These are phyloP conservation scores for Zelostemma sp. DNA, from an alignment of 1,140 invertebrate genomes.

Conservation along the genomic window DNA sequence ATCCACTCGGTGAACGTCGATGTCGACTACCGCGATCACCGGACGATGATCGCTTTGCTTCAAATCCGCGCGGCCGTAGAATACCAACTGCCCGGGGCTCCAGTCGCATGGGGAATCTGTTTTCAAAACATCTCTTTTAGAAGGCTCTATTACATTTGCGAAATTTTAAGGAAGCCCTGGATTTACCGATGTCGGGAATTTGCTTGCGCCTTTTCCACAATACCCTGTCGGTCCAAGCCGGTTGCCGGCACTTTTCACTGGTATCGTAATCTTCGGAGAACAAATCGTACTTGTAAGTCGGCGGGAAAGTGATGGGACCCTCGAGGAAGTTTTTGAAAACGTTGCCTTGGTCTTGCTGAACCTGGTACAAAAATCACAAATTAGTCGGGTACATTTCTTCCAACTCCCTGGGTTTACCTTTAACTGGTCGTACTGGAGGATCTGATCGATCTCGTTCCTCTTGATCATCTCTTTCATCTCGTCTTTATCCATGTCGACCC, in stretches of 20 bases:
- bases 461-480: constrained; percentile 90
- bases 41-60: constrained; percentile 99
- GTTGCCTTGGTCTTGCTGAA: constrained; percentile 84
- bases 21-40: constrained; percentile 90
- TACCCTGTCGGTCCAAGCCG: constrained; percentile 98
- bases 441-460: constrained; percentile 81
- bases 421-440: constrained; percentile 93
- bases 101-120: constrained; percentile 73
- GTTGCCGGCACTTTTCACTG: constrained; percentile 96
- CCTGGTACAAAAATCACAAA: constrained; percentile 59
- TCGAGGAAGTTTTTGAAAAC: constrained; percentile 97
- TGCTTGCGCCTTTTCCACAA: constrained; percentile 88
- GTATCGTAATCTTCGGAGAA: constrained; percentile 99
- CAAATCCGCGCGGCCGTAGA: constrained; percentile 93
- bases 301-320: constrained; percentile 92
- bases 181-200: constrained; percentile 77
- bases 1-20: constrained; percentile 86
- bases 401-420: no score
- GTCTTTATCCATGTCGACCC: constrained; percentile 96
- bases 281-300: constrained; percentile 99
- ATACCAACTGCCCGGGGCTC: constrained; percentile 84
- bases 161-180: not conserved
- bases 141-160: not conserved
- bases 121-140: constrained; percentile 19
- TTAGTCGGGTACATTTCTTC: no score